Evolutionary conservation across 2,888 invertebrate species (phyloP).

Genomic region (Steinernema carpocapsae): DNA sequence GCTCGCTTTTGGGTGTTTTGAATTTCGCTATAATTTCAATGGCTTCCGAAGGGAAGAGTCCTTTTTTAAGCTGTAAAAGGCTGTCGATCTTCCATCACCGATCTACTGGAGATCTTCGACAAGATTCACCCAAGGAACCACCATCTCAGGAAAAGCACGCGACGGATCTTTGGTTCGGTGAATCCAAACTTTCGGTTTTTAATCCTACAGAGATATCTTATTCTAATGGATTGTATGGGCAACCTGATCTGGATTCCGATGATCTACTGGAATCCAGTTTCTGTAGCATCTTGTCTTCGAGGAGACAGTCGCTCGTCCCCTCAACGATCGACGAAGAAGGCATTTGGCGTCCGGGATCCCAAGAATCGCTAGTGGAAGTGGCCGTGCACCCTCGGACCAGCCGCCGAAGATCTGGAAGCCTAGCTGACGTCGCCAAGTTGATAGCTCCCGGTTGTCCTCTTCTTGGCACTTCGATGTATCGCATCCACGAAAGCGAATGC

Average conservation of each 20-base stretch:
- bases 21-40: background rate
- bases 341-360: constrained; percentile 9
- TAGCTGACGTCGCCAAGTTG: background rate
- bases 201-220: background rate
- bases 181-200: too few species aligned
- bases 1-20: background rate
- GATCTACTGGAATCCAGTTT: background rate
- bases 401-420: constrained; percentile 15
- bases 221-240: background rate
- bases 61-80: constrained; percentile 2
- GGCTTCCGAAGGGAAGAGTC: background rate
- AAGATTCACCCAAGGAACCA: background rate
- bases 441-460: constrained; percentile 1
- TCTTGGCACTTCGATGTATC: constrained; percentile 14
- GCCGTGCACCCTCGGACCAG: background rate
- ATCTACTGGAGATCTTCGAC: constrained; percentile 36
- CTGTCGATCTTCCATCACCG: constrained; percentile 31
- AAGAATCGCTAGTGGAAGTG: constrained; percentile 16
- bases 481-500: constrained; percentile 27
- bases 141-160: background rate
- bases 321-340: constrained; percentile 16
- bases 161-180: background rate
- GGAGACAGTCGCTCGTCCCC: background rate
- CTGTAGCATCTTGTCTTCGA: background rate
- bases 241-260: background rate